Conservation (phyloP, 2,113 vertebrate species). For the Gavialis gangeticus region DNA sequence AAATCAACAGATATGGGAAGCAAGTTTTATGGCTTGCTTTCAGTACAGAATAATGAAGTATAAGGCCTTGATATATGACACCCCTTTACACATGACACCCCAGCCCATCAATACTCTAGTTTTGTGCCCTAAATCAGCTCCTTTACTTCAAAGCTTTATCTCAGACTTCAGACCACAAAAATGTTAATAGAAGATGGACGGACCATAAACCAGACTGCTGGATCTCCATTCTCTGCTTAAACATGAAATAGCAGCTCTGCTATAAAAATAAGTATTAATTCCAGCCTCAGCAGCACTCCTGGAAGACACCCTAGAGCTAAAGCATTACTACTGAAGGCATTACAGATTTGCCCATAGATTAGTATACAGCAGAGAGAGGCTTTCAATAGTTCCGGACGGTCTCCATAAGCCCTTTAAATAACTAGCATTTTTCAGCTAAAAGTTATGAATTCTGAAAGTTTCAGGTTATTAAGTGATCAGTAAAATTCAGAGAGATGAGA, state of each 20-base stretch:
- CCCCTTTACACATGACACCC: neutral
- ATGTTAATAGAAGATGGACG: neutral
- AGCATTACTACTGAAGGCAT: neutral
- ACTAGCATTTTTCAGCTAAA: neutral
- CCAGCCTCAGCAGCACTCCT: neutral
- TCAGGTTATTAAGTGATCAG: neutral
- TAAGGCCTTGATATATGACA: neutral
- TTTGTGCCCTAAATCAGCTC: neutral
- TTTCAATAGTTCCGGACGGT: neutral
- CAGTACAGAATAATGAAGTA: neutral
- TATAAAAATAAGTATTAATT: neutral
- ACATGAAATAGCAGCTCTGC: neutral
- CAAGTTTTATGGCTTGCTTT: neutral
- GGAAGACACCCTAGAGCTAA: neutral
- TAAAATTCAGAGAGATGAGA: accelerated
- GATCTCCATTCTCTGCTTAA: neutral
- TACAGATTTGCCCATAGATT: neutral
- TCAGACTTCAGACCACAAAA: neutral
- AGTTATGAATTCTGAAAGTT: neutral
- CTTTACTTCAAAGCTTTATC: neutral
- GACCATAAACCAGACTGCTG: neutral
- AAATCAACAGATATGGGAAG: conserved; percentile 48
- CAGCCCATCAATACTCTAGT: neutral
- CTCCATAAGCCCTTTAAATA: neutral
- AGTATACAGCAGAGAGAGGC: accelerated